These are phyloP conservation scores for Oncorhynchus masou DNA, from an alignment of 2,113 vertebrate genomes.

Conservation along the genomic window DNA sequence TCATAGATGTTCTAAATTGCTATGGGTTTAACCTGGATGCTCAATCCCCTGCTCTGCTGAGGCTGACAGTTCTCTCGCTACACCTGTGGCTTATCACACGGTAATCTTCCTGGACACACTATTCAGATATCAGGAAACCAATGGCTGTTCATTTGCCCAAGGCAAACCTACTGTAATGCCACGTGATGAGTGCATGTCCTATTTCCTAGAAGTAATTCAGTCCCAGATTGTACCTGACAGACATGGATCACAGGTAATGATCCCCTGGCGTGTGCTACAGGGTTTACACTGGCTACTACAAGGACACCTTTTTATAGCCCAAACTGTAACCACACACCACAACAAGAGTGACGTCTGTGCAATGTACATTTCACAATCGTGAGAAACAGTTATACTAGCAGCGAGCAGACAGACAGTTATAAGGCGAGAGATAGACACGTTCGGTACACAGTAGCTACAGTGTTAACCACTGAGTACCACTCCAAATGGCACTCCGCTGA, in stretches of 20 bases:
- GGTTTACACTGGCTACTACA: not conserved
- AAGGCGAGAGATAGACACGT: too few relatives aligned
- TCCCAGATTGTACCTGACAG: not conserved
- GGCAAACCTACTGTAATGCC: not conserved
- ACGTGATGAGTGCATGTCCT: not conserved
- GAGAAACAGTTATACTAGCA: not conserved
- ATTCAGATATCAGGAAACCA: not conserved
- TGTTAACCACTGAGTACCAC: too few relatives aligned
- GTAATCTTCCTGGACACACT: not conserved
- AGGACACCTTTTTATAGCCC: not conserved
- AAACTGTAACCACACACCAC: not conserved
- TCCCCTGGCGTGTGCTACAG: not conserved
- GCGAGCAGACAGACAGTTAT: too few relatives aligned
- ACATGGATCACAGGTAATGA: not conserved
- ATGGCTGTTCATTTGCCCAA: not conserved
- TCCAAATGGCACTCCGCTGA: too few relatives aligned
- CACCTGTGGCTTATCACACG: not conserved
- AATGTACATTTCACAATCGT: not conserved
- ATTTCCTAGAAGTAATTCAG: not conserved
- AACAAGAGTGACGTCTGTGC: not conserved
- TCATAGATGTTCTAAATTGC: too few relatives aligned
- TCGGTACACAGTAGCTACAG: too few relatives aligned
- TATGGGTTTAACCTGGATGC: constrained; percentile 1
- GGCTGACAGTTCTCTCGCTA: not conserved
- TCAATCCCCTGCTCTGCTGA: constrained; percentile 1